These are phyloP conservation scores for Trichomalopsis sarcophagae DNA, from an alignment of 1,140 invertebrate species.

Conservation along the genomic window DNA sequence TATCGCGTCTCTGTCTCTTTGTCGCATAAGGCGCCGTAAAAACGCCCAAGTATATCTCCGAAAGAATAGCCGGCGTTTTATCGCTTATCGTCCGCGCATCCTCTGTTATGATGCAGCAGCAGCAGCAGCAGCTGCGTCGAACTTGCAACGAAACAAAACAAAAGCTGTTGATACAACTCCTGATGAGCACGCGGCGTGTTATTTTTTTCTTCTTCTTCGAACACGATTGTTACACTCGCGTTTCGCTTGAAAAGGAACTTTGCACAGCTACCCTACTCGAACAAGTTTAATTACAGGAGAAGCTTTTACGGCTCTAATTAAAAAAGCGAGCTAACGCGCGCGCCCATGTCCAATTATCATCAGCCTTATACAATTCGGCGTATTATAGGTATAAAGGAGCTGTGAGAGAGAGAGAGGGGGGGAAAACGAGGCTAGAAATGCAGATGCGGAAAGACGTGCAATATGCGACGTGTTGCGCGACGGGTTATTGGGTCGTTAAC, in stretches of 20 bases:
- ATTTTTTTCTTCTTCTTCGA: too few relatives aligned
- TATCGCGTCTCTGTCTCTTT: not conserved
- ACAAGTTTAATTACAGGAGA: too few relatives aligned
- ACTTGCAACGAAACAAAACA: not conserved
- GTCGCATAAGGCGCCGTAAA: not conserved
- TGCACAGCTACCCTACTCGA: too few relatives aligned
- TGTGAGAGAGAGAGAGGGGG: too few relatives aligned
- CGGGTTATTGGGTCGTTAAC: not conserved
- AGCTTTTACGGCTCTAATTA: too few relatives aligned
- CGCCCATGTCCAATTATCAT: not conserved
- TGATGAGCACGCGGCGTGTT: too few relatives aligned
- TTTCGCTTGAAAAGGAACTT: too few relatives aligned
- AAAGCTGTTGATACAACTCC: not conserved
- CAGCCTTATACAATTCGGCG: not conserved
- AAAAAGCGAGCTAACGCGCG: too few relatives aligned
- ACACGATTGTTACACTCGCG: too few relatives aligned
- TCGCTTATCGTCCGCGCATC: not conserved
- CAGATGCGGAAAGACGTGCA: not conserved
- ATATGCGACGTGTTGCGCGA: not conserved
- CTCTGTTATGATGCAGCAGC: too few relatives aligned
- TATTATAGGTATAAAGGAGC: too few relatives aligned
- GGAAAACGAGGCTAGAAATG: conserved; percentile 3
- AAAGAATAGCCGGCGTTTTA: not conserved
- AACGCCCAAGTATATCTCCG: not conserved
- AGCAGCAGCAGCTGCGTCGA: too few relatives aligned